phyloP scores from a whole-genome alignment of 64 coral and sea anemone species.

The Stichodactyla helianthus region DNA sequence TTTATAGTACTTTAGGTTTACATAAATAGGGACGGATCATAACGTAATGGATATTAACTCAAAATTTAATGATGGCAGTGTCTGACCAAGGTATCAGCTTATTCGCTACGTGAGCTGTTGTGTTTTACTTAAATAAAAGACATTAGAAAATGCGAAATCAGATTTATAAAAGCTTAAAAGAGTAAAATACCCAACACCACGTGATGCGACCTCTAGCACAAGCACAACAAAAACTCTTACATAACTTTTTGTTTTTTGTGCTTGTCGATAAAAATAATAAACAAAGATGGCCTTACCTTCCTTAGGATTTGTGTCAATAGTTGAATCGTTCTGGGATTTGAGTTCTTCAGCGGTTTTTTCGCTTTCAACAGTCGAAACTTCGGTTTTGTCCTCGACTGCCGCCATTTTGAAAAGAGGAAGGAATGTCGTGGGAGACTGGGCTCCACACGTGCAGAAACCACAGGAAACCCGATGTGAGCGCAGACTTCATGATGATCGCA shows the following conservation, averaged over 20 bases:
- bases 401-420: conserved; percentile 10
- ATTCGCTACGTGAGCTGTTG: background rate
- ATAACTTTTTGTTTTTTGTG: background rate
- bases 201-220: background rate
- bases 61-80: background rate
- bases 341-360: conserved; percentile 14
- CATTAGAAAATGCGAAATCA: background rate
- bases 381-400: background rate
- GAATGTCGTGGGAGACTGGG: conserved; percentile 6
- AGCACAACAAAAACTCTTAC: background rate
- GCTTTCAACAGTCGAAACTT: background rate
- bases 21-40: too few relatives aligned
- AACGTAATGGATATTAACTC: background rate
- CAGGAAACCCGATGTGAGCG: background rate
- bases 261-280: background rate
- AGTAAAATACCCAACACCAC: background rate
- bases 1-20: too few relatives aligned
- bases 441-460: background rate
- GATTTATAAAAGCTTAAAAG: background rate
- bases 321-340: background rate
- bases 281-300: background rate
- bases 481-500: too few relatives aligned
- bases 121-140: background rate
- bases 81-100: background rate
- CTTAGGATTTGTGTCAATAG: background rate